Evolutionary conservation across 2,888 invertebrate species (phyloP), one percentile per base, ranked within the genome.

Genomic region (Mythimna impura): DNA sequence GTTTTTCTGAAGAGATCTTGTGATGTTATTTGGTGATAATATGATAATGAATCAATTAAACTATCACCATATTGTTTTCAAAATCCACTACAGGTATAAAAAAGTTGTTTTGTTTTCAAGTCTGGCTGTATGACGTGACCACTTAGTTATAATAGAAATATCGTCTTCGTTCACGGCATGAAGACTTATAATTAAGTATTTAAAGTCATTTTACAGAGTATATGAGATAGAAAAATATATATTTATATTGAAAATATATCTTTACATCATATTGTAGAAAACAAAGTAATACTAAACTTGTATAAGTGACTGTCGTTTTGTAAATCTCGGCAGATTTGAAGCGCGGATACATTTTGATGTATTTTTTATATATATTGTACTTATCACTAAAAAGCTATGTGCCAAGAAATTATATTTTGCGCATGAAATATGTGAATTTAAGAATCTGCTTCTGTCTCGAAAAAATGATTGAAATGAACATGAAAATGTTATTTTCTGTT

Each of bases 341-440:
- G 17, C 58, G 30, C 9, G 9, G 30, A 73, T 73, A 82, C 60
- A 73, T 85, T 54, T 80, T 50, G 30, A 69, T 76, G 71, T 81
- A 80, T 63, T 70, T 82, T 63, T 66, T 66, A 68, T 52, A 67
- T 57, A 25, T 60, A 72, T 72, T 61, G 58, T 72, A 80, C 65
- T 70, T 78, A 69, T 69, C 50, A 62, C 71, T 74, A 71, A 54
- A 69, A 55, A 60, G 81, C 65, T 69, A 81, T 75, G 86, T 83
- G 83, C 83, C 86, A 83, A 83, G 66, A 69, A 67, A 71, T 67
- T 67, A 86, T 86, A 86, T 72, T 75, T 86, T 83, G 84, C 86
- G 78, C 84, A 66, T 67, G n/a, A 36, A 61, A 60, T 67, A 71
- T 66, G 40, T 71, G 43, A 68, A 52, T 81, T 52, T 63, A 70